Base-by-base conservation (phyloP, 1,140 invertebrate genomes). In the Drosophila sp. region DNA sequence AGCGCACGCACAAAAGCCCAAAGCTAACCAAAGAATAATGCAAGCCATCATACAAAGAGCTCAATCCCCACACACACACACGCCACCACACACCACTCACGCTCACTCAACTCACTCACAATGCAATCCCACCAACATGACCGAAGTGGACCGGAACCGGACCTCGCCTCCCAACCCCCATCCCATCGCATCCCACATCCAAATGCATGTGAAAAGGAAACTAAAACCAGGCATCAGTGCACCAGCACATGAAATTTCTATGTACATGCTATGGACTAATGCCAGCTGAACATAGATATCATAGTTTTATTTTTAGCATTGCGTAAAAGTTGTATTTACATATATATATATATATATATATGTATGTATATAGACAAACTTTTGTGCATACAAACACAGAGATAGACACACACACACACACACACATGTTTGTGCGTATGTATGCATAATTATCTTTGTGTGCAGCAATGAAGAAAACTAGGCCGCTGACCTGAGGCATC, bases 401-500 rank as follows among this genome's bases (percentile, higher is more conserved):
- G 41, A 58, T 25, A 58, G 41, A 72, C 68, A 30, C 17, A 72
- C 11, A 47, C 11, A 57, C 47, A 17, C 32, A 67, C 4, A 5
- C 56, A 29, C 35, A 47, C 61, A 11, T 54, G 41, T 68, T 38
- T 60, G 38, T 60, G 25, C 30, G 27, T 73, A 72, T 72, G 74
- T 78, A 72, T 79, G 75, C 76, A 73, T 68, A 67, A 79, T 79
- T 73, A 72, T 73, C 75, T 68, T 33, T 78, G 50, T 72, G 50
- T 72, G 60, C 57, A 63, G 50, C 62, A 64, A 66, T 69, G 69
- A 57, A 54, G 64, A 80, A 87, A 91, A 91, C 72, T 91, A 91
- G 90, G 90, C 82, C 90, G 86, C 85, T 91, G 90, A 91, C 90
- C 90, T 90, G 82, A 79, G 71, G 72, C 76, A 71, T 71, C 70